Percentiles rank a stretch among this genome's conserved stretches.
Conservation (phyloP, 2,797 vertebrate species). For the Hemitrygon akajei region DNA sequence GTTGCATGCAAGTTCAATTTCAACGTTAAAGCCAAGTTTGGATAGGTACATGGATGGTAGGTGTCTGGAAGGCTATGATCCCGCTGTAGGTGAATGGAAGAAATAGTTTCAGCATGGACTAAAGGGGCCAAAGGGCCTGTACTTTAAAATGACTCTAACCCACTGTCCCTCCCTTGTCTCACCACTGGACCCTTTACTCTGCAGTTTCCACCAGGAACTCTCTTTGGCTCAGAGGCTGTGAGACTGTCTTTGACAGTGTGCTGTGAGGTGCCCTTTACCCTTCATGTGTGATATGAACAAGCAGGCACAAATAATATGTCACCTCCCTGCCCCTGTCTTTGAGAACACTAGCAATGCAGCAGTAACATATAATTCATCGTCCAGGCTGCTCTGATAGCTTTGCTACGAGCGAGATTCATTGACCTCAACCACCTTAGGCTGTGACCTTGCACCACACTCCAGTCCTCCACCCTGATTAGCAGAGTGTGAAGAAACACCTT, state of each 20-base stretch:
- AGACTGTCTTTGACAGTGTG: too few species aligned
- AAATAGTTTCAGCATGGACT: too few species aligned
- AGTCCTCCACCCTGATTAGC: not conserved
- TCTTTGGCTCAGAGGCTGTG: not conserved
- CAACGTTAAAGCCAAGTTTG: too few species aligned
- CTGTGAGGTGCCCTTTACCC: not conserved
- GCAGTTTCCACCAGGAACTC: not conserved
- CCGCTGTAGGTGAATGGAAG: too few species aligned
- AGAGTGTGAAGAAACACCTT: not conserved
- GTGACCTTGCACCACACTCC: not conserved
- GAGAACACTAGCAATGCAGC: not conserved
- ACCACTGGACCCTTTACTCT: too few species aligned
- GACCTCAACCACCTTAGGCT: not conserved
- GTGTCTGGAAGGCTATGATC: too few species aligned
- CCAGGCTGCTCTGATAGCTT: not conserved
- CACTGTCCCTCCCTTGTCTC: not conserved
- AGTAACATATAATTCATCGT: not conserved
- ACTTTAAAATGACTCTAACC: not conserved
- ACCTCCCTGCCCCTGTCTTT: not conserved
- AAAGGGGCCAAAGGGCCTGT: too few species aligned
- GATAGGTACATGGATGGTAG: too few species aligned
- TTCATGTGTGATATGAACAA: not conserved
- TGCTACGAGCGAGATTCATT: not conserved
- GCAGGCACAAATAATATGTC: not conserved
- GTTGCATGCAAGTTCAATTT: too few species aligned